Conservation (phyloP, 2,113 vertebrate species). For the Cyanoliseus patagonus region DNA sequence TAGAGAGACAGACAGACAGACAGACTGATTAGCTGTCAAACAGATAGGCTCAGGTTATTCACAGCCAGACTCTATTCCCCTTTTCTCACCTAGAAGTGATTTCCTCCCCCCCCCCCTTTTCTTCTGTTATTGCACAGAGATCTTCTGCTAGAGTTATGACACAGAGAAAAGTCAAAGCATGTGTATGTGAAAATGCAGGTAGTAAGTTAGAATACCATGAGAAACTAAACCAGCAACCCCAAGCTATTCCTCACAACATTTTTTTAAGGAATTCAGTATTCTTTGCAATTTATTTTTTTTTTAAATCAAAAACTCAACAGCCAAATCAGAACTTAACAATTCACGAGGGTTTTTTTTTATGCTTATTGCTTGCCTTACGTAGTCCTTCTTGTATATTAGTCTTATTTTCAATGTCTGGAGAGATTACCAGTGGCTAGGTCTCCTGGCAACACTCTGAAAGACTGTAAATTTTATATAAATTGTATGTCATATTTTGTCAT, state of each 20-base stretch:
- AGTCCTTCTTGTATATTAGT: background rate
- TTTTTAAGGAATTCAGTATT: background rate
- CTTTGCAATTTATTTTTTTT: background rate
- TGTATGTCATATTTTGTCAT: constrained; percentile 18
- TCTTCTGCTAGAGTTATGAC: background rate
- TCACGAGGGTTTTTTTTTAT: background rate
- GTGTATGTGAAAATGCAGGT: background rate
- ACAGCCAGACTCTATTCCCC: background rate
- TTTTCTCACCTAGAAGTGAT: background rate
- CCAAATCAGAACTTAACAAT: background rate
- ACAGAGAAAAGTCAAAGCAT: background rate
- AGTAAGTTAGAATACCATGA: background rate
- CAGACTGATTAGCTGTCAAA: background rate
- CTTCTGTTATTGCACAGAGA: background rate
- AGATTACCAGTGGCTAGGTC: background rate
- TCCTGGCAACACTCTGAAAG: constrained; percentile 1
- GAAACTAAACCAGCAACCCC: background rate
- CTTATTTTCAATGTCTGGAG: background rate
- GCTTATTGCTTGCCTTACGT: constrained; percentile 10
- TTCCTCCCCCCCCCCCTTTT: background rate
- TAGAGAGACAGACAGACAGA: background rate
- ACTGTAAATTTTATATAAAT: constrained; percentile 23
- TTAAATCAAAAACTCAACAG: background rate
- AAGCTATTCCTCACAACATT: background rate
- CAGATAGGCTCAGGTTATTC: background rate